Evolutionary conservation across 2,888 invertebrate genomes (phyloP).

Genomic region (Erebia epiphron): DNA sequence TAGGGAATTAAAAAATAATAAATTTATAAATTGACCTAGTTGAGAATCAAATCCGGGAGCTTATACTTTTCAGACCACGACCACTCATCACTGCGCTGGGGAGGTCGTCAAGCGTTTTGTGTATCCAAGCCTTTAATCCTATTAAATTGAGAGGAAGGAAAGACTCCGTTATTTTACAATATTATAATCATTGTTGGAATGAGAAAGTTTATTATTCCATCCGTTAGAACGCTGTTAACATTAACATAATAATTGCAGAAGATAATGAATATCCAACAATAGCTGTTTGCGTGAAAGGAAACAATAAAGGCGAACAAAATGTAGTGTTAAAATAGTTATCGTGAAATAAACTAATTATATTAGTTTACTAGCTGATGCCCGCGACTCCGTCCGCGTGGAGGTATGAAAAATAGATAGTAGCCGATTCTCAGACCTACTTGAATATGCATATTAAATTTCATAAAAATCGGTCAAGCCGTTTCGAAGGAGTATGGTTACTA

Average conservation of each 20-base stretch:
- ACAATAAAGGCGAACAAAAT: conserved; percentile 12
- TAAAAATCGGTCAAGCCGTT: too few relatives aligned
- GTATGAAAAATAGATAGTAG: too few relatives aligned
- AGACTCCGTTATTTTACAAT: conserved; percentile 1
- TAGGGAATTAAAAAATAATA: too few relatives aligned
- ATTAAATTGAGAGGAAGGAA: conserved; percentile 12
- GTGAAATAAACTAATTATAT: conserved; percentile 5
- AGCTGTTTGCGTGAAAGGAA: conserved; percentile 22
- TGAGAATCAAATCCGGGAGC: too few relatives aligned
- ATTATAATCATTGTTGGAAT: conserved; percentile 17
- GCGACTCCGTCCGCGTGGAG: too few relatives aligned
- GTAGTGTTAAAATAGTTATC: neutral
- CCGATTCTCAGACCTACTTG: too few relatives aligned
- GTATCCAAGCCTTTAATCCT: neutral
- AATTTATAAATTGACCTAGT: too few relatives aligned
- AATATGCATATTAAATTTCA: too few relatives aligned
- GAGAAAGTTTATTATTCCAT: conserved; percentile 20
- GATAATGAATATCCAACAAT: conserved; percentile 22
- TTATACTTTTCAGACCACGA: too few relatives aligned
- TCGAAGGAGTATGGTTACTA: too few relatives aligned
- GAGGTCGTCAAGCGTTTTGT: neutral
- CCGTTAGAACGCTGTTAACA: conserved; percentile 22
- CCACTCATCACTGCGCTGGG: too few relatives aligned
- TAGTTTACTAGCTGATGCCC: too few relatives aligned
- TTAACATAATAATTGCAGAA: conserved; percentile 23